phyloP scores from a whole-genome alignment of 64 coral and sea anemone species.

The Porites australiensis region DNA sequence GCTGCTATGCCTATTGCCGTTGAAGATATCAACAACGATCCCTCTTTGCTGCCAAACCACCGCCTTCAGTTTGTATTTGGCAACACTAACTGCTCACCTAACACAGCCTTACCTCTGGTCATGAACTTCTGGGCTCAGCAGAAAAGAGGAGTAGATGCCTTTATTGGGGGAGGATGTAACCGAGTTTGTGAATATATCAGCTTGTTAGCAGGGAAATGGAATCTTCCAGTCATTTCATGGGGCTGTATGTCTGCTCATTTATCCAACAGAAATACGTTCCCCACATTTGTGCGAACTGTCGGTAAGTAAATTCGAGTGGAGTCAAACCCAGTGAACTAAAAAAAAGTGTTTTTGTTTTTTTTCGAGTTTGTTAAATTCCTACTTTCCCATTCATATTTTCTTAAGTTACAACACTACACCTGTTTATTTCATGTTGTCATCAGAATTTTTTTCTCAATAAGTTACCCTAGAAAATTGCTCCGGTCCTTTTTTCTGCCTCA shows the following conservation, averaged over 20 bases:
- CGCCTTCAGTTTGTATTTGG: constrained; percentile 88
- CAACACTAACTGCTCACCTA: constrained; percentile 87
- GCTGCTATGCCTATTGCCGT: constrained; percentile 90
- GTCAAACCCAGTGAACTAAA: background rate
- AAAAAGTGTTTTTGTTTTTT: background rate
- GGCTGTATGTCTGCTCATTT: constrained; percentile 93
- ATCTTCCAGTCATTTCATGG: constrained; percentile 88
- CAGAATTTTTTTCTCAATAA: too few species aligned
- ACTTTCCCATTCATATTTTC: background rate
- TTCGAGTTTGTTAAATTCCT: too few species aligned
- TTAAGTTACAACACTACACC: too few species aligned
- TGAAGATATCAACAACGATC: constrained; percentile 91
- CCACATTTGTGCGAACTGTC: constrained; percentile 85
- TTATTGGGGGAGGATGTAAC: constrained; percentile 89
- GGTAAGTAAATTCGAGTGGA: constrained; percentile 6
- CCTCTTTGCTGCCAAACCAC: constrained; percentile 67
- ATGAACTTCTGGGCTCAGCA: constrained; percentile 90
- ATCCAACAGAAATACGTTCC: constrained; percentile 92
- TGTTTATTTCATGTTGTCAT: too few species aligned
- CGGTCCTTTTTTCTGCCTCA: too few species aligned
- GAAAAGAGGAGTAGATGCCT: constrained; percentile 83
- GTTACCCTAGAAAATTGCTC: too few species aligned
- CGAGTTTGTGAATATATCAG: constrained; percentile 91
- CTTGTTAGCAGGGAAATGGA: constrained; percentile 90
- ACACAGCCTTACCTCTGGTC: constrained; percentile 76